phyloP scores from a whole-genome alignment of 2,113 vertebrate genomes.

The Podarcis muralis region DNA sequence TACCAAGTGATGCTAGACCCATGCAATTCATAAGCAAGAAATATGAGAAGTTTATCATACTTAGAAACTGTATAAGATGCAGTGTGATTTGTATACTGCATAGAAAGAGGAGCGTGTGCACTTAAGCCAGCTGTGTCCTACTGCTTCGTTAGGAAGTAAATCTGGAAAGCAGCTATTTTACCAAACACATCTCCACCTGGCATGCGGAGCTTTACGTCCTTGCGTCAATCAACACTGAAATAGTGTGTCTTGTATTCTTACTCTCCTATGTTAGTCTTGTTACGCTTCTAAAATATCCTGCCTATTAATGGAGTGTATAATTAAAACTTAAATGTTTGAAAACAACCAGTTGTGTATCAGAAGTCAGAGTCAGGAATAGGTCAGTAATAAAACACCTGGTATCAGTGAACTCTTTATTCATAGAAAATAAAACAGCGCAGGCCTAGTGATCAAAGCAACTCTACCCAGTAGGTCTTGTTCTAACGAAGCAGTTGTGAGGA shows the following conservation, averaged over 20 bases:
- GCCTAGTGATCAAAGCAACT: no score
- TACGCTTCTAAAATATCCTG: no score
- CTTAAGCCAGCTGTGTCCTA: not conserved
- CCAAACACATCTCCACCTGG: no score
- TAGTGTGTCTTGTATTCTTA: not conserved
- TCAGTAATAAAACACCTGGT: no score
- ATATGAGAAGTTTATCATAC: not conserved
- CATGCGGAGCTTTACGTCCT: not conserved
- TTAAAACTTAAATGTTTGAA: no score
- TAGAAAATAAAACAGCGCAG: no score
- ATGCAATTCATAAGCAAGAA: not conserved
- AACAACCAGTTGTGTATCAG: no score
- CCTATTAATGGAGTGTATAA: no score
- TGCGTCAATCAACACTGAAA: not conserved
- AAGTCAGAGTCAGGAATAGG: no score
- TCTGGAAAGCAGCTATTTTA: not conserved
- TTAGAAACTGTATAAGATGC: not conserved
- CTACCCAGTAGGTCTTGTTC: no score
- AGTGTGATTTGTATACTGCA: not conserved
- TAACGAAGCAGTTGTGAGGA: no score
- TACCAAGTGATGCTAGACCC: slow-evolving; percentile 10
- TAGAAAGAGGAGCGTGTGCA: not conserved
- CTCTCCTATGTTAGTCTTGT: not conserved
- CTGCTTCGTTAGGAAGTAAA: not conserved
- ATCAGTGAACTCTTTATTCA: no score